phyloP scores from a whole-genome alignment of 2,113 vertebrate genomes.

The Rousettus leschenaultii region DNA sequence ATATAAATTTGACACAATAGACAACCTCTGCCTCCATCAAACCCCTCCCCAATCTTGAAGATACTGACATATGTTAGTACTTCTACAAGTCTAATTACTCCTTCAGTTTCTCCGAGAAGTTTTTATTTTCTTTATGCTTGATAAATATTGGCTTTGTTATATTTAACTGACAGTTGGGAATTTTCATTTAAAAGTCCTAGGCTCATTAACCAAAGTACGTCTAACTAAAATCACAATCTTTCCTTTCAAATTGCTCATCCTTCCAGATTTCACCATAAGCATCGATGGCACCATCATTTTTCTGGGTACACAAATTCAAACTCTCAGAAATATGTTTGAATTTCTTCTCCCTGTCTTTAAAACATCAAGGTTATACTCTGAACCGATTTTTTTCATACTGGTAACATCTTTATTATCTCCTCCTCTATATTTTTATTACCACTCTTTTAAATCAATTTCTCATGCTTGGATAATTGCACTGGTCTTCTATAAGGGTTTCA shows the following conservation, averaged over 20 bases:
- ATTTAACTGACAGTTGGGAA: not conserved
- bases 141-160: not conserved
- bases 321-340: not conserved
- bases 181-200: not conserved
- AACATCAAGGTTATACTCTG: not conserved
- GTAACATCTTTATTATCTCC: not conserved
- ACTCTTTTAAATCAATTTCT: not conserved
- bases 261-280: not conserved
- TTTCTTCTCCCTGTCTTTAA: not conserved
- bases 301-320: not conserved
- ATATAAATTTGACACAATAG: constrained; percentile 30
- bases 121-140: not conserved
- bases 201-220: not conserved
- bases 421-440: not conserved
- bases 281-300: not conserved
- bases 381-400: not conserved
- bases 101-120: not conserved
- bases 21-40: not conserved
- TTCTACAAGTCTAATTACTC: not conserved
- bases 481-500: not conserved
- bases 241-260: not conserved
- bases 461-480: not conserved
- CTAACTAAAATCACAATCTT: not conserved
- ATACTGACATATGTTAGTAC: not conserved
- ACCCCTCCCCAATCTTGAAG: not conserved